Conservation (phyloP, 1,140 invertebrate species). For the Nasonia giraulti region DNA sequence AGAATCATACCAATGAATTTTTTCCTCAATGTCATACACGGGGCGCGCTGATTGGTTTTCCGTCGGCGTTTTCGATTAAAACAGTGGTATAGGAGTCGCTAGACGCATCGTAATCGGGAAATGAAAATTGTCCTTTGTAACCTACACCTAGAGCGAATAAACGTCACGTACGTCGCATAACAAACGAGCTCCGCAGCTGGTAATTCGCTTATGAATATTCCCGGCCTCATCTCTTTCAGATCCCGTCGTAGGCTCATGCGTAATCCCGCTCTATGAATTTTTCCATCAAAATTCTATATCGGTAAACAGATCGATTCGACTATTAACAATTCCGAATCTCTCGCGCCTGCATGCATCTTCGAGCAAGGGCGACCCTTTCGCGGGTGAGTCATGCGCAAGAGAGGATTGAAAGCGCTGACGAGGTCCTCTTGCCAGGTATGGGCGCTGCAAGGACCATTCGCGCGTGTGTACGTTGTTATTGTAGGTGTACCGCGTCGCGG, state of each 20-base stretch:
- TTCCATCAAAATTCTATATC: too few relatives aligned
- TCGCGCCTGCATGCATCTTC: not conserved
- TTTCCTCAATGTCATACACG: too few relatives aligned
- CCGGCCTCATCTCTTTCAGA: too few relatives aligned
- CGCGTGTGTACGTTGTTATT: not conserved
- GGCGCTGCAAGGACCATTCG: not conserved
- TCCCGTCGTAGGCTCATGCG: not conserved
- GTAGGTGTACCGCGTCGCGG: not conserved
- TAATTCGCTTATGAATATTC: not conserved
- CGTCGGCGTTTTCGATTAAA: too few relatives aligned
- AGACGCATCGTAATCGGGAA: conserved; percentile 2
- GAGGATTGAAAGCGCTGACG: not conserved
- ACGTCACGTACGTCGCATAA: not conserved
- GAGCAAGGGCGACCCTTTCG: not conserved
- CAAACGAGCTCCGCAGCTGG: not conserved
- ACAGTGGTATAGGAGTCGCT: not conserved
- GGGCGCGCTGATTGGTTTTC: too few relatives aligned
- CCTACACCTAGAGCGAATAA: not conserved
- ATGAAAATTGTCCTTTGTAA: conserved; percentile 35
- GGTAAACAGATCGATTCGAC: too few relatives aligned
- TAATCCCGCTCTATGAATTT: not conserved
- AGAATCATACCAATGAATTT: not conserved
- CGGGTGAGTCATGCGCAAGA: not conserved
- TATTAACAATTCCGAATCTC: too few relatives aligned
- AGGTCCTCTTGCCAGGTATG: conserved; percentile 18